phyloP scores from a whole-genome alignment of 2,888 invertebrate genomes.

The Spisula subtruncata region DNA sequence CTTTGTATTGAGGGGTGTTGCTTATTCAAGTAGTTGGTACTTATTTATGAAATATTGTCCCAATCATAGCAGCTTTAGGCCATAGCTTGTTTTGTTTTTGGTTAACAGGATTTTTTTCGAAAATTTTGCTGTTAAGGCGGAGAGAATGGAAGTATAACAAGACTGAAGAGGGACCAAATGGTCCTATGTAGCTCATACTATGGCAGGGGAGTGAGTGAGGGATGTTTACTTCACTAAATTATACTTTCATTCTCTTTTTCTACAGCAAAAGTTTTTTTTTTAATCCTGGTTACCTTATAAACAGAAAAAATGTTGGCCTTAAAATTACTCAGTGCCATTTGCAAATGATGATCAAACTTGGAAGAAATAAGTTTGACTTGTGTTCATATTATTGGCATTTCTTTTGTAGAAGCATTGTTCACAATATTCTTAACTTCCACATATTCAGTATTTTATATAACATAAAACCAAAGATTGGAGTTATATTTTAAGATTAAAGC shows the following conservation, averaged over 20 bases:
- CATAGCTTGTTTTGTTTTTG: not conserved
- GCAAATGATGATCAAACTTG: not conserved
- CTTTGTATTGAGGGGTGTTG: not conserved
- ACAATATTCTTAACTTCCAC: not conserved
- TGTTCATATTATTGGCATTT: not conserved
- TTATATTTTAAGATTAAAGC: not conserved
- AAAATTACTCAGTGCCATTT: not conserved
- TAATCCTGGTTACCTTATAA: too few species aligned
- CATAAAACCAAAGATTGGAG: not conserved
- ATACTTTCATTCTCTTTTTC: too few species aligned
- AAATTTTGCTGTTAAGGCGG: too few species aligned
- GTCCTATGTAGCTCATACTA: too few species aligned
- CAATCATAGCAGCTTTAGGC: not conserved
- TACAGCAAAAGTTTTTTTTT: too few species aligned
- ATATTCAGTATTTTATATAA: constrained; percentile 16
- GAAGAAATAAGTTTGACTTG: not conserved
- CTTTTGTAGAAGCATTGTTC: not conserved
- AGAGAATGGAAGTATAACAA: too few species aligned
- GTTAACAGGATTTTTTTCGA: too few species aligned
- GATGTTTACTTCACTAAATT: too few species aligned
- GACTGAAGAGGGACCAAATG: too few species aligned
- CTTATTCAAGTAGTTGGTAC: not conserved
- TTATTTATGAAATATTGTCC: not conserved
- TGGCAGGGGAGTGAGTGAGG: too few species aligned
- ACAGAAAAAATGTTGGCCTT: too few species aligned